A percentile compares a stretch with the other conserved stretches of the same genome.
These are phyloP conservation scores for Eurytoma adleriae DNA, from an alignment of 2,888 invertebrate species.

Conservation along the genomic window DNA sequence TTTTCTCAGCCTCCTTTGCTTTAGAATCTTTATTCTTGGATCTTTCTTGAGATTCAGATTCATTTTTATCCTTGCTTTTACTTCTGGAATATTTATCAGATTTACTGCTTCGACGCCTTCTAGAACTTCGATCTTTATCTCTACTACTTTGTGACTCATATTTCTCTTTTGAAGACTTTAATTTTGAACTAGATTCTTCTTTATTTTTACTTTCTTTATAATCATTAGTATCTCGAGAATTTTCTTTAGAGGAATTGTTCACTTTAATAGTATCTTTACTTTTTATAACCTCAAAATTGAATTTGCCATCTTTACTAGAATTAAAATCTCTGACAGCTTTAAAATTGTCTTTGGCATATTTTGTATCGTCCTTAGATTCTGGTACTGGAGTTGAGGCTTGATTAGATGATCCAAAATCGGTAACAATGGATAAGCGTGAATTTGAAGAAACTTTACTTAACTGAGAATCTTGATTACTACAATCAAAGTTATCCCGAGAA, in stretches of 20 bases:
- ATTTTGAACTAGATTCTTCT: conserved; percentile 61
- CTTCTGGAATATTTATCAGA: conserved; percentile 62
- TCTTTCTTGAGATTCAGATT: conserved; percentile 60
- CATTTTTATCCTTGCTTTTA: conserved; percentile 63
- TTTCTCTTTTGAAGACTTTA: conserved; percentile 62
- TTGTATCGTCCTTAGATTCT: conserved; percentile 67
- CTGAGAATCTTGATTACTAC: conserved; percentile 80
- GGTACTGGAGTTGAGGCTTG: conserved; percentile 70
- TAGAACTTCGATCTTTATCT: conserved; percentile 64
- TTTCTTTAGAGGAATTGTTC: conserved; percentile 67
- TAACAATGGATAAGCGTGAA: conserved; percentile 78
- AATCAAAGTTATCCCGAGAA: conserved; percentile 72
- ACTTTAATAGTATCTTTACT: conserved; percentile 64
- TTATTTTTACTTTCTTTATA: conserved; percentile 60
- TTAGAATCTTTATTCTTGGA: conserved; percentile 65
- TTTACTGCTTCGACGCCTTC: conserved; percentile 61
- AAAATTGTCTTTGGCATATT: conserved; percentile 69
- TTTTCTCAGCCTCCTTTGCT: conserved; percentile 65
- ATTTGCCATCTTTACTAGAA: conserved; percentile 62
- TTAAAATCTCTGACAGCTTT: conserved; percentile 68
- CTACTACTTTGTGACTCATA: conserved; percentile 56
- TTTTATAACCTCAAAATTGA: conserved; percentile 67
- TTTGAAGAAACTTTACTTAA: conserved; percentile 81
- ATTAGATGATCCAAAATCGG: conserved; percentile 77
- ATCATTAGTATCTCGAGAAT: conserved; percentile 69